These are phyloP conservation scores for Caerostris extrusa DNA, from an alignment of 1,140 invertebrate species.

Conservation along the genomic window DNA sequence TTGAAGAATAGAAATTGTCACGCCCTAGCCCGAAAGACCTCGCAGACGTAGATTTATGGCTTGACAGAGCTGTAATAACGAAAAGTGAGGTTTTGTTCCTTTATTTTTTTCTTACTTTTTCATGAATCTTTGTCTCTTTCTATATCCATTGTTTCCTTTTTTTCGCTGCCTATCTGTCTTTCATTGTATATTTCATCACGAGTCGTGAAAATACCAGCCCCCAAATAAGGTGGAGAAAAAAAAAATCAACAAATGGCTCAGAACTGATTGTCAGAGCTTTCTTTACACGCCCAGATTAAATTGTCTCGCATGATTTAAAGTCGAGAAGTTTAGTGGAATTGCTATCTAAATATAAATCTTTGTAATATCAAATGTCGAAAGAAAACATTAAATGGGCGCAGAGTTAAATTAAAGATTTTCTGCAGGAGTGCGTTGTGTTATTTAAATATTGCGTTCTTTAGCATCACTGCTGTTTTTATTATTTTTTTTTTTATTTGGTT, in stretches of 20 bases:
- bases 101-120: background rate
- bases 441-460: too few relatives aligned
- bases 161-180: background rate
- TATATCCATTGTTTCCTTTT: background rate
- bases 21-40: conserved; percentile 36
- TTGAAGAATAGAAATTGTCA: conserved; percentile 67
- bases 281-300: conserved; percentile 61
- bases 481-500: too few relatives aligned
- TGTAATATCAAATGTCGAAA: conserved; percentile 25
- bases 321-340: conserved; percentile 19
- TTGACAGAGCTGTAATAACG: conserved; percentile 64
- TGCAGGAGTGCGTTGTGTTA: too few relatives aligned
- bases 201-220: conserved; percentile 10
- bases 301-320: conserved; percentile 54
- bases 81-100: conserved; percentile 59
- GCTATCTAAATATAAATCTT: conserved; percentile 50
- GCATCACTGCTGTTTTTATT: too few relatives aligned
- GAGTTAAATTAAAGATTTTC: conserved; percentile 2
- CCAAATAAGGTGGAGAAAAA: background rate
- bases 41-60: conserved; percentile 58
- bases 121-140: conserved; percentile 8
- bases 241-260: conserved; percentile 33
- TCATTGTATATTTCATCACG: conserved; percentile 42
- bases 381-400: background rate
- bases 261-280: conserved; percentile 34